Conservation (phyloP, 1,140 invertebrate genomes). For the Lasaia peninsularis region DNA sequence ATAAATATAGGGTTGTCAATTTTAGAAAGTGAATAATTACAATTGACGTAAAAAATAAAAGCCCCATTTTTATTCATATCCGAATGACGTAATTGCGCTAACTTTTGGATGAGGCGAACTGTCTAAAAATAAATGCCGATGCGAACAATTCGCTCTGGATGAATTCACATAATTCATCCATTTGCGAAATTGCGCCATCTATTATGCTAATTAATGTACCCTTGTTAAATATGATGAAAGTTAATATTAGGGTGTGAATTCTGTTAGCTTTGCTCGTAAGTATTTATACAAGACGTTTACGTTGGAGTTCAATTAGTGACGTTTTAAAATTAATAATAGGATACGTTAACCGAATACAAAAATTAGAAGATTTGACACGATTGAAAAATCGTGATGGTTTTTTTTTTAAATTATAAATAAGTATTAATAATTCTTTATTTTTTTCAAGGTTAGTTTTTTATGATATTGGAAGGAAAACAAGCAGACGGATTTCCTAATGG, state of each 20-base stretch:
- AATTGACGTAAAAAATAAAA: neutral
- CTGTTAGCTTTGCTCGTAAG: neutral
- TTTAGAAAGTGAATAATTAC: neutral
- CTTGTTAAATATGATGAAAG: neutral
- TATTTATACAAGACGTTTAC: constrained; percentile 1
- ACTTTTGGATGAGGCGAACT: neutral
- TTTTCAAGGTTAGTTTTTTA: too few relatives aligned
- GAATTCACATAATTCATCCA: constrained; percentile 3
- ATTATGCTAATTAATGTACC: constrained; percentile 4
- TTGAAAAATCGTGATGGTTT: too few relatives aligned
- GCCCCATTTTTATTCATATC: neutral
- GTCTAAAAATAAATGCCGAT: constrained; percentile 2
- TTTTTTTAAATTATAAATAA: too few relatives aligned
- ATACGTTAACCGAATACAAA: too few relatives aligned
- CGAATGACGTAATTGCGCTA: neutral
- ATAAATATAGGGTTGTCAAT: too few relatives aligned
- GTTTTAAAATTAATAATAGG: too few relatives aligned
- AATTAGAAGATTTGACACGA: too few relatives aligned
- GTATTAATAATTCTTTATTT: too few relatives aligned
- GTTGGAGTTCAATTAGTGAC: too few relatives aligned
- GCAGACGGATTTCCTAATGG: too few relatives aligned
- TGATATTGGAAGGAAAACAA: too few relatives aligned
- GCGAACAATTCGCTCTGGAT: neutral
- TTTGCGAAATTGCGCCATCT: constrained; percentile 5
- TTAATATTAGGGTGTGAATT: neutral